Percentiles rank a stretch among this genome's conserved stretches.
These are phyloP conservation scores for Campylorhamphus procurvoides DNA, from an alignment of 2,113 vertebrate genomes.

Conservation along the genomic window DNA sequence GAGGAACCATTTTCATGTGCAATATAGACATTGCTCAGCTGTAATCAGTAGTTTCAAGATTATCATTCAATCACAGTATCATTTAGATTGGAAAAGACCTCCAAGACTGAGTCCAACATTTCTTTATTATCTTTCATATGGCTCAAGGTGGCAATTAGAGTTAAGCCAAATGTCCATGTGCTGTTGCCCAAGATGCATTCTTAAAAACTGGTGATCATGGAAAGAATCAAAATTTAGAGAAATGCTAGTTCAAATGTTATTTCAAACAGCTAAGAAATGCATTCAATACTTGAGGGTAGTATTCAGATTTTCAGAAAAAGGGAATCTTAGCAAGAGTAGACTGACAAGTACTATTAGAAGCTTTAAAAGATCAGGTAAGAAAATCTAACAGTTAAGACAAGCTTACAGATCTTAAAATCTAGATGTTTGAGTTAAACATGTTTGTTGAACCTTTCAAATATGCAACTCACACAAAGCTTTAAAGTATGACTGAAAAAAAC, in stretches of 20 bases:
- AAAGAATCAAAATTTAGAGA: background rate
- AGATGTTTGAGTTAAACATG: background rate
- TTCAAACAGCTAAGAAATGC: background rate
- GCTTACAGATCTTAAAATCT: background rate
- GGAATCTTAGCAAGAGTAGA: background rate
- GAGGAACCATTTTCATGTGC: background rate
- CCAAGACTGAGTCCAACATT: background rate
- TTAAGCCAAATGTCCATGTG: background rate
- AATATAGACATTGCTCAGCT: background rate
- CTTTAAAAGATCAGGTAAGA: background rate
- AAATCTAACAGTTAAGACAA: background rate
- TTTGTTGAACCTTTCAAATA: background rate
- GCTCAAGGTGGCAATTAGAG: background rate
- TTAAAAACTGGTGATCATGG: background rate
- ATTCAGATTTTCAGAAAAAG: background rate
- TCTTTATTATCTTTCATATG: background rate
- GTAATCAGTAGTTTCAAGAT: background rate
- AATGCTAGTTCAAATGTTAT: background rate
- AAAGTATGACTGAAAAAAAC: background rate
- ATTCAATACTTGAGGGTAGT: background rate
- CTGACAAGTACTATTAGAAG: background rate
- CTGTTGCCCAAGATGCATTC: background rate
- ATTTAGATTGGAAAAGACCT: background rate
- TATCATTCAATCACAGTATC: background rate
- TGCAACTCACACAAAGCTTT: background rate